These are phyloP conservation scores for Psilopsiagon aurifrons DNA, from an alignment of 2,113 vertebrate genomes.

Conservation along the genomic window DNA sequence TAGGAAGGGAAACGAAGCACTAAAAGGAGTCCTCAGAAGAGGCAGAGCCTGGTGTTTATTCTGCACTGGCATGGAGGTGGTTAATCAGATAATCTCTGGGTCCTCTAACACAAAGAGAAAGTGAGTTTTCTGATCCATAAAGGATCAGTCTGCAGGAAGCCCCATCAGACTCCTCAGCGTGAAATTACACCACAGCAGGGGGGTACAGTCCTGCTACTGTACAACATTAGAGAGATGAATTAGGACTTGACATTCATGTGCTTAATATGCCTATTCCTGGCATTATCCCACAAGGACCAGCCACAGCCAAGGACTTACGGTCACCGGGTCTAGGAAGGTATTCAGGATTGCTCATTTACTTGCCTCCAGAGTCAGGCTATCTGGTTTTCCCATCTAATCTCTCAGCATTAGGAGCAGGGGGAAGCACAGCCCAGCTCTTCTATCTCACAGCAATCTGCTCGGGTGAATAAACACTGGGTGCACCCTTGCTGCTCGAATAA, in stretches of 20 bases:
- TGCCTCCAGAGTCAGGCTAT: constrained; percentile 14
- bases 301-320: constrained; percentile 39
- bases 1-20: not conserved
- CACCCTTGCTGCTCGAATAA: not conserved
- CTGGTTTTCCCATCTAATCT: constrained; percentile 47
- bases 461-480: not conserved
- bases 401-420: not conserved
- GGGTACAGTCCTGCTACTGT: constrained; percentile 74
- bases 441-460: not conserved
- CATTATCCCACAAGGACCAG: constrained; percentile 61
- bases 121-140: constrained; percentile 86
- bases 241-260: constrained; percentile 73
- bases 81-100: constrained; percentile 76
- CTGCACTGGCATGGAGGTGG: constrained; percentile 54
- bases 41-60: not conserved
- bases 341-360: constrained; percentile 49
- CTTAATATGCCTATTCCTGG: constrained; percentile 67
- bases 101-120: constrained; percentile 76
- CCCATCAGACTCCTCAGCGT: constrained; percentile 82
- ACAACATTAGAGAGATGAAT: constrained; percentile 77
- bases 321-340: constrained; percentile 1
- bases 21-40: not conserved
- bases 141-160: constrained; percentile 83
- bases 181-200: constrained; percentile 84
- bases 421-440: not conserved